Base-by-base conservation (phyloP, 2,113 vertebrate species). In the Ammodytes dubius region DNA sequence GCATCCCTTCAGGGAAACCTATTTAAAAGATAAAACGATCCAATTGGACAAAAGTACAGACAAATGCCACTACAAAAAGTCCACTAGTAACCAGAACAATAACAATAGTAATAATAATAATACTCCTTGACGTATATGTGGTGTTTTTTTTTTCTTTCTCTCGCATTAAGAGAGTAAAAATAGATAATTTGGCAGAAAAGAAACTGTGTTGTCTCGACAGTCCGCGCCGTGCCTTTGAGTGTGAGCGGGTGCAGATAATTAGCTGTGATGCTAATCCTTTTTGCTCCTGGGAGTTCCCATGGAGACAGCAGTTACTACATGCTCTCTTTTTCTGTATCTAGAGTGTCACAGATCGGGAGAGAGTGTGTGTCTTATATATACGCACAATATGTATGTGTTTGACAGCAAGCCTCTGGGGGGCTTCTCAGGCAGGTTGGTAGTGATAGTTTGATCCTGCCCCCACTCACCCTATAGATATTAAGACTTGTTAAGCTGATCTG, bases 71-170 rank as follows among this genome's bases (percentile, higher is more conserved):
- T 79, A 94, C 83, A 87, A 87, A 27, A 91, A 90, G 81, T 90
- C 90, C 68, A 92, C 89, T 84, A 92, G 69, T 89, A 88, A 87
- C 79, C 84, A 90, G 85, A 92, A 90, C 87, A 89, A 82, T 84
- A 84, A 82, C 56, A 87, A 87, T 68, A 73, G 77, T 85, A 63
- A 79, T 35, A 66, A 82, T 70, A 74, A 83, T 79, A 64, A 88
- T 70, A 84, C 42, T 86, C 71, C 52, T 78, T 6, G 10, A 81
- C 82, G 7, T 69, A 74, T 71, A 72, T 27, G 59, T 71, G 74
- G 46, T 75, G 77, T 69, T 45, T 65, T 65, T 65, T 65, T 71
- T 82, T 76, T 86, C 50, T 68, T 60, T 68, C 37, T 35, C 46
- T 77, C 83, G 63, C 74, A 77, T 79, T 54, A 45, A 47, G 76